phyloP scores from a whole-genome alignment of 2,113 vertebrate genomes.

The Cisticola juncidis region DNA sequence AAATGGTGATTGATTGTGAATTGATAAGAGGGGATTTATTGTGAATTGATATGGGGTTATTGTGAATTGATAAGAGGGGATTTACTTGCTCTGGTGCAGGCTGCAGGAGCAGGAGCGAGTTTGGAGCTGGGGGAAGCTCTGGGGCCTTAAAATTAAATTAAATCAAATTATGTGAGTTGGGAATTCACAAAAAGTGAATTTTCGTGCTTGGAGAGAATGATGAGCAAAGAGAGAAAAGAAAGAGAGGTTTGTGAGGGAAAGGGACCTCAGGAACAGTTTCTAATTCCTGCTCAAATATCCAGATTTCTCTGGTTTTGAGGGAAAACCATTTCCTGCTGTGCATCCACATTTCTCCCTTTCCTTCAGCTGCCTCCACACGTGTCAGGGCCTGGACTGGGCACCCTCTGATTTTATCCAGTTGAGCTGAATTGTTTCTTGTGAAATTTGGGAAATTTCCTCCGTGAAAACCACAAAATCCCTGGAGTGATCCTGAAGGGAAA shows the following conservation, averaged over 20 bases:
- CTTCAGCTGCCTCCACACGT: neutral
- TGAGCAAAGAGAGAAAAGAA: no score
- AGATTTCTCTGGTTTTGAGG: neutral
- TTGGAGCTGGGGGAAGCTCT: no score
- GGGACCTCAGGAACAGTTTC: neutral
- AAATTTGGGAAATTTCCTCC: no score
- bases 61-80: no score
- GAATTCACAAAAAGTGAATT: no score
- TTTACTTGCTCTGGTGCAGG: no score
- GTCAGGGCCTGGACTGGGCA: neutral
- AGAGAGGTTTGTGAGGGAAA: accelerated
- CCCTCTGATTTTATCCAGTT: neutral
- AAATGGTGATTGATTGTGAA: no score
- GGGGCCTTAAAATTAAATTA: neutral
- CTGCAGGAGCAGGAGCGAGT: no score
- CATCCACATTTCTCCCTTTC: neutral
- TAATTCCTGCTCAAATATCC: neutral
- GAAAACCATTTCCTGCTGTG: neutral
- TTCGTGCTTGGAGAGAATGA: no score
- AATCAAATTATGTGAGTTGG: neutral
- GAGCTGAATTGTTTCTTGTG: neutral
- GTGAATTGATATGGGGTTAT: no score
- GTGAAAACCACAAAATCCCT: neutral
- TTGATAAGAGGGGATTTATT: no score
- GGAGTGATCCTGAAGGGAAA: neutral